Percentiles rank a stretch among this genome's conserved stretches.
phyloP scores from a whole-genome alignment of 2,113 vertebrate species.

The Brachyhypopomus occidentalis region DNA sequence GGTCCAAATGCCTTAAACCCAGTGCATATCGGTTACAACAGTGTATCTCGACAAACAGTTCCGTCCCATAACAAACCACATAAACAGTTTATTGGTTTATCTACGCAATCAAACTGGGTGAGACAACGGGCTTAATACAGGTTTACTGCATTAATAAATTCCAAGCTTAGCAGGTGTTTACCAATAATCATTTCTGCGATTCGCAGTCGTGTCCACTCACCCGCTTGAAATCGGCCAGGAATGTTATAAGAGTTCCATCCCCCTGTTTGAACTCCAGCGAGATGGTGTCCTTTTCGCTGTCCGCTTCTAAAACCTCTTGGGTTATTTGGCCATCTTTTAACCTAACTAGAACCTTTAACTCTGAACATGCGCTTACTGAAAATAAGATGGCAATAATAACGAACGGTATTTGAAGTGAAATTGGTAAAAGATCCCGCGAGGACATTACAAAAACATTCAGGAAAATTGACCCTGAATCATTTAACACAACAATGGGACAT shows the following conservation, averaged over 20 bases:
- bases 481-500: constrained; percentile 48
- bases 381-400: constrained; percentile 17
- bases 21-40: no score
- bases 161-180: neutral
- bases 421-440: constrained; percentile 19
- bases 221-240: constrained; percentile 81
- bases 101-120: neutral
- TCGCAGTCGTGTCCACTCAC: constrained; percentile 62
- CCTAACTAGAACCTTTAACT: constrained; percentile 79
- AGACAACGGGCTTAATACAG: neutral
- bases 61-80: no score
- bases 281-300: constrained; percentile 78
- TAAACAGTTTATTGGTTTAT: neutral
- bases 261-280: constrained; percentile 79
- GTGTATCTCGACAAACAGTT: no score
- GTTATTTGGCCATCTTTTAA: constrained; percentile 78
- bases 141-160: neutral
- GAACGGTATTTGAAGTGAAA: constrained; percentile 23
- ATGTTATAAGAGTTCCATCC: constrained; percentile 81
- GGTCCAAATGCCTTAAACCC: no score
- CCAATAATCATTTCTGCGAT: neutral
- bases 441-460: constrained; percentile 49
- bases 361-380: constrained; percentile 52
- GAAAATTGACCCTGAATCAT: constrained; percentile 4
- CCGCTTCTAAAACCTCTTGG: constrained; percentile 81